Evolutionary conservation across 2,888 invertebrate species (phyloP).

Genomic region (Sylvicola fuscatus): DNA sequence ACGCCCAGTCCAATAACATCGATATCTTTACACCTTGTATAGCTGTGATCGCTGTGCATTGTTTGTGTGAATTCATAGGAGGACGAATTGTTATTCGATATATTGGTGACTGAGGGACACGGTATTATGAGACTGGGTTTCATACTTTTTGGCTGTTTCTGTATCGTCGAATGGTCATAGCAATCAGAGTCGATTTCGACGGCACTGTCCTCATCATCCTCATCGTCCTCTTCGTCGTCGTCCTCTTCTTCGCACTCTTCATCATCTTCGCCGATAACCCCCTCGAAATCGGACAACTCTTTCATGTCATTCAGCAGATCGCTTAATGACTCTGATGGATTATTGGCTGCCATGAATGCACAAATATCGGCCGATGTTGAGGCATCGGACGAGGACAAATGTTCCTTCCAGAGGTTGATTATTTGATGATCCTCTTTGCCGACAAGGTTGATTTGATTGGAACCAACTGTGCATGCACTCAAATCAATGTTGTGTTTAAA

Average conservation of each 20-base stretch:
- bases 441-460: conserved; percentile 14
- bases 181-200: neutral
- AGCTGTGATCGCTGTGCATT: conserved; percentile 40
- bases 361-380: neutral
- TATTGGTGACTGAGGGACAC: too few relatives aligned
- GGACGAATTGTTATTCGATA: conserved; percentile 9
- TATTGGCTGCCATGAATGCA: neutral
- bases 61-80: conserved; percentile 3
- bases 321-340: conserved; percentile 1
- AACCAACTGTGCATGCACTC: conserved; percentile 23
- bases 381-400: conserved; percentile 6
- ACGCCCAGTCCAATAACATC: conserved; percentile 43
- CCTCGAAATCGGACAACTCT: conserved; percentile 3
- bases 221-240: conserved; percentile 6
- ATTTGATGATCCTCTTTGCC: conserved; percentile 4
- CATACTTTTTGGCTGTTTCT: too few relatives aligned
- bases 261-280: conserved; percentile 6
- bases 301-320: conserved; percentile 3
- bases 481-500: conserved; percentile 22
- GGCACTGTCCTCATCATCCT: conserved; percentile 4
- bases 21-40: conserved; percentile 39
- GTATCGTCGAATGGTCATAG: too few relatives aligned
- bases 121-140: too few relatives aligned
- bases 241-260: conserved; percentile 5
- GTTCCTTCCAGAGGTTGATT: conserved; percentile 18